Percentiles rank a stretch among this genome's conserved stretches.
Conservation (phyloP, 2,113 vertebrate genomes). For the Boulengeromyrus knoepffleri region DNA sequence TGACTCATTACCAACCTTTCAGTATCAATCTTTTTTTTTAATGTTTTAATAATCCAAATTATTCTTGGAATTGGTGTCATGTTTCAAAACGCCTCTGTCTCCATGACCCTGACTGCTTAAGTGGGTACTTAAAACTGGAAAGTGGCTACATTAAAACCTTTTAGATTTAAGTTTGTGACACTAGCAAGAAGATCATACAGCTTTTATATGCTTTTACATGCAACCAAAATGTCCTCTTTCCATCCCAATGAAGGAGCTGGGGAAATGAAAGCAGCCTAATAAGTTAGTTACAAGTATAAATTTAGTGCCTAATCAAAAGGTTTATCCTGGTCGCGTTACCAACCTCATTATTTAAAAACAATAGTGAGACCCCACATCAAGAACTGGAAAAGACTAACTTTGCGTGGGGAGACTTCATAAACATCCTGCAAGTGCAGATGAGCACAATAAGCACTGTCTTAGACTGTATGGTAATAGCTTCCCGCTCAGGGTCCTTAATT, state of each 20-base stretch:
- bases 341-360: background rate
- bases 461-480: background rate
- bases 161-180: background rate
- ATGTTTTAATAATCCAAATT: conserved; percentile 9
- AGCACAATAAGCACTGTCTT: background rate
- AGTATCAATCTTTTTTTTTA: background rate
- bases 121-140: background rate
- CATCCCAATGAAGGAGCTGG: background rate
- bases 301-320: background rate
- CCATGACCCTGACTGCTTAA: background rate
- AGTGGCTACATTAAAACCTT: background rate
- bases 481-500: background rate
- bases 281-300: background rate
- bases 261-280: background rate
- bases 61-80: background rate
- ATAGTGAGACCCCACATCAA: background rate
- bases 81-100: background rate
- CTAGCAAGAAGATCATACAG: background rate
- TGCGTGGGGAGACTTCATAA: too few relatives aligned
- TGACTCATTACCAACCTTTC: background rate
- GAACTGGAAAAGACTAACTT: background rate
- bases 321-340: background rate
- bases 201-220: background rate
- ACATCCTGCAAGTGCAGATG: background rate
- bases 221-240: background rate